Evolutionary conservation across 1,140 invertebrate species (phyloP), one percentile per base, ranked within the genome.

Genomic region (Drosophila ohnishii): DNA sequence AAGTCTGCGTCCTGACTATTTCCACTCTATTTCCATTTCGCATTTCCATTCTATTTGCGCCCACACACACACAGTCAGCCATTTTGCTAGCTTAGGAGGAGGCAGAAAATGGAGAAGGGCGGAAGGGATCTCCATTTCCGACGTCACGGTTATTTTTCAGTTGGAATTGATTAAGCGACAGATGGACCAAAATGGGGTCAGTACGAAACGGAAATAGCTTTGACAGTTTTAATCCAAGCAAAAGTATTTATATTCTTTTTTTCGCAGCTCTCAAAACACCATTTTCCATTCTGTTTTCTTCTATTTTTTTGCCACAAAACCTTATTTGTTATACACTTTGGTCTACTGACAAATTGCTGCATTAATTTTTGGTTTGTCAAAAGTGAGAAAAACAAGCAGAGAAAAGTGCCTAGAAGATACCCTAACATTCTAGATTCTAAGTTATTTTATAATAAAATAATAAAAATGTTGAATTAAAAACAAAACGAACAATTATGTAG

Each of bases 191-290:
- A 71, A 71, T 57, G 44, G 67, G 80, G 80, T 83, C 80, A 83
- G 48, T 61, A 25, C 48, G 16, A 58, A 60, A 39, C 72, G 80
- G 80, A 83, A 83, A 83, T 83, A 72, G 80, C 80, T 84, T 84
- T 84, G 80, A 80, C 80, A 83, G 65, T 63, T 50, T 67, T 75
- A 76, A 76, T 72, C 42, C 75, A 48, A 60, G 65, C 53, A 22
- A 71, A 71, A 60, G 45, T 35, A 48, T 70, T 58, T 71, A 45
- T 47, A 45, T 69, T 57, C 19, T 58, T 66, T 63, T 63, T 82
- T 55, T 30, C 57, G 16, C 37, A 44, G 69, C 30, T 62, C 51
- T 30, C 16, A 45, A 7, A 53, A 25, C 11, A 25, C 32, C 25
- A 22, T 10, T 32, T 30, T 1, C 7, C 25, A 16, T 10, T 59